Evolutionary conservation across 2,113 vertebrate species (phyloP), one percentile per base, ranked within the genome.

Genomic region (Corythaixoides concolor): DNA sequence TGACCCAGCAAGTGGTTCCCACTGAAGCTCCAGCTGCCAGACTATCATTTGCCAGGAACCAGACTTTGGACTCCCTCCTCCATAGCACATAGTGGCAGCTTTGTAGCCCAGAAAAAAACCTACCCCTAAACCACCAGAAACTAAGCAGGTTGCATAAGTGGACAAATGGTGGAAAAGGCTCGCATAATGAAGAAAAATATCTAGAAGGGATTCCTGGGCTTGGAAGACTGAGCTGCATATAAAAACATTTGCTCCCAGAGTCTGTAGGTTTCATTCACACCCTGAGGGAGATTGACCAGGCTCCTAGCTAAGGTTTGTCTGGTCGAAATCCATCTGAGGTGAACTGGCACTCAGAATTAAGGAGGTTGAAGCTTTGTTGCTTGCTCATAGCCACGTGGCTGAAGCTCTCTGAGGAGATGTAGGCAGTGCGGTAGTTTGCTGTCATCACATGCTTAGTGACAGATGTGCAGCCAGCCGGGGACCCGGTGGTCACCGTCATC

Each of bases 211-310:
- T 37, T 47, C 33, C 21, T 55, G 24, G 39, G 28, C 68, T 74
- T 82, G 35, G 39, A 43, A 43, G 24, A 66, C 17, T 52, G 39
- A 68, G 24, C 30, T 84, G 39, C 28, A 28, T 59, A 12, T 43
- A 56, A 66, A 85, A 66, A 81, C 4, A 33, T 11, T 86, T 66
- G 43, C 26, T 58, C 12, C 22, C 12, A 28, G 56, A 28, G 23
- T n/a, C 32, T 3, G 0, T 9, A 60, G 27, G 45, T 60, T 60
- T 37, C n/a, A 43, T 28, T 60, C 9, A 33, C 1, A 4, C 21
- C 15, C 21, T 49, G 30, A 47, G 39, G 43, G 22, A 80, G 11
- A 26, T 66, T 2, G 1, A 14, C 21, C 15, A 28, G 45, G 30
- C 10, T 53, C 43, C n/a, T 37, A 56, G 62, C 27, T 52, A 26